Evolutionary conservation across 2,888 invertebrate species (phyloP).

Genomic region (Pristionchus fissidentatus): DNA sequence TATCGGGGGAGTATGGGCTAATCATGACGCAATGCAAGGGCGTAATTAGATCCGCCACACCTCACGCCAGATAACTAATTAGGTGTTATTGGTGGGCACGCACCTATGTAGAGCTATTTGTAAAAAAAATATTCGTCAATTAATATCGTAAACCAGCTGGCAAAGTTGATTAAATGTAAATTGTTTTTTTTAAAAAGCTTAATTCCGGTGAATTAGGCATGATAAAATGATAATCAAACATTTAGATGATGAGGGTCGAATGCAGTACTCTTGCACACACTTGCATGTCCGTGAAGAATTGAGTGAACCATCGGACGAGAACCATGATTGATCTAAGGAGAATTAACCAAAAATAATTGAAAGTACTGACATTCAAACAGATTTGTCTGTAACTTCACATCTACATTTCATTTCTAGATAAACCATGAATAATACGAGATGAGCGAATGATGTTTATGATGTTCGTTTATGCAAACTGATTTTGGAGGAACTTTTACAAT

Average conservation of each 20-base stretch:
- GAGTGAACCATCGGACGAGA: slow-evolving; percentile 1
- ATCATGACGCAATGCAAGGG: background rate
- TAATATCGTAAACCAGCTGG: too few species aligned
- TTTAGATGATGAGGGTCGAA: background rate
- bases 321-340: background rate
- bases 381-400: too few species aligned
- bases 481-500: too few species aligned
- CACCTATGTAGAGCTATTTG: background rate
- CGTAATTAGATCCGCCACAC: background rate
- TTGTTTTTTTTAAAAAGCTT: too few species aligned
- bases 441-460: too few species aligned
- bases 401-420: too few species aligned
- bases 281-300: slow-evolving; percentile 12
- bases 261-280: background rate
- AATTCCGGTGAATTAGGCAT: background rate
- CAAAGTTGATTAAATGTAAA: too few species aligned
- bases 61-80: background rate
- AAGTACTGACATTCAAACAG: too few species aligned
- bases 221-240: background rate
- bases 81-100: background rate
- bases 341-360: too few species aligned
- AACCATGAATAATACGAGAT: too few species aligned
- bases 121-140: too few species aligned
- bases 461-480: too few species aligned
- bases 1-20: background rate